Evolutionary conservation across 2,113 vertebrate genomes (phyloP), one percentile per base, ranked within the genome.

Genomic region (Canis aureus): DNA sequence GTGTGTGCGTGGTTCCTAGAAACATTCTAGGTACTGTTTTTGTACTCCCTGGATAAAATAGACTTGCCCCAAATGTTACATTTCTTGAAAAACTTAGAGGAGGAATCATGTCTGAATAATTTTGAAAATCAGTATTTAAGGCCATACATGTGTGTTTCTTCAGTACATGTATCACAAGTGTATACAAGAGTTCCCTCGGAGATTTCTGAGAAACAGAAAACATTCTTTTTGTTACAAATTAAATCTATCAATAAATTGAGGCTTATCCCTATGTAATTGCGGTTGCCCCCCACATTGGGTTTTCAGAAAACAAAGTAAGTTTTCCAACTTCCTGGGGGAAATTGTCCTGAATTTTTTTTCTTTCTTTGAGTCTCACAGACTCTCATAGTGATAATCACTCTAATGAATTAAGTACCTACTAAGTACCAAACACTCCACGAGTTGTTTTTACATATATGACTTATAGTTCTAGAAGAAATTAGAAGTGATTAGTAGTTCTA

Each of bases 301-400:
- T 51, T 93, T 96, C 22, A 96, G 49, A 53, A 66, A 93, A 94
- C 8, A 55, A 32, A 95, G 38, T 80, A 80, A 73, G 79, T 89
- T 69, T 91, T 89, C 15, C 89, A 60, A 32, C 73, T 85, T 17
- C 13, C 9, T 22, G 59, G 2, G 60, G n/a, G 3, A 5, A 62
- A 35, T 83, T 89, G 29, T 51, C n/a, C 53, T 62, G 90, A 73
- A 59, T 27, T 66, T 23, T 78, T 53, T 80, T 85, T 87, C 38
- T 89, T 9, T 62, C 64, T 95, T 57, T 84, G 49, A 79, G 23
- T 93, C n/a, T 78, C n/a, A 62, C 23, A 94, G 27, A 76, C 0
- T 66, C 16, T 95, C 0, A 29, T 60, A 60, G 85, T 73, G 67
- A 57, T 91, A 67, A n/a, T 55, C 81, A 94, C 3, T n/a, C 8